phyloP scores from a whole-genome alignment of 1,140 invertebrate species.

The Eueides isabella region DNA sequence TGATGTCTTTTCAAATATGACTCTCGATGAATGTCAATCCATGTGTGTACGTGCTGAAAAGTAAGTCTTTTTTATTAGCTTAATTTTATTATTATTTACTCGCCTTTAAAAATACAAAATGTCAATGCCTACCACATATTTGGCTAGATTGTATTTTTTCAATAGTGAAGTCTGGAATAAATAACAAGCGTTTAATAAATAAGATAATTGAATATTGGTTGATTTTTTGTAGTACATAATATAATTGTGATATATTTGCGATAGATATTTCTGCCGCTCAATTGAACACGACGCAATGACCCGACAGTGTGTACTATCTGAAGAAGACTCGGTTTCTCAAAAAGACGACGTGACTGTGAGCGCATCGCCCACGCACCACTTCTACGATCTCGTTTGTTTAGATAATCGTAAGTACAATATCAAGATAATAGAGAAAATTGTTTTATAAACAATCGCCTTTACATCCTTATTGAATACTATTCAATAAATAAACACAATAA shows the following conservation, averaged over 20 bases:
- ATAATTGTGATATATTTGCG: not conserved
- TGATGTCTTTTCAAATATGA: conserved; percentile 92
- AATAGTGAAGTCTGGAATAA: too few relatives aligned
- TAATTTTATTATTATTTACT: too few relatives aligned
- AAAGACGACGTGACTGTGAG: conserved; percentile 88
- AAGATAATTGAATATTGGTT: too few relatives aligned
- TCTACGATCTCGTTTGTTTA: conserved; percentile 92
- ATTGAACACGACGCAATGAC: conserved; percentile 95
- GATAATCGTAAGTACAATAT: conserved; percentile 90
- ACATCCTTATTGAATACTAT: too few relatives aligned
- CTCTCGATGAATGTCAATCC: conserved; percentile 90
- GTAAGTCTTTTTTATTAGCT: too few relatives aligned
- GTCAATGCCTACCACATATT: too few relatives aligned
- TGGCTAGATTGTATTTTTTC: too few relatives aligned
- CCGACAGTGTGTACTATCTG: conserved; percentile 89
- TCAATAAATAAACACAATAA: not conserved
- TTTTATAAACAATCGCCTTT: not conserved
- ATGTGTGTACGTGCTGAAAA: conserved; percentile 90
- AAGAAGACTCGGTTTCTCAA: conserved; percentile 28
- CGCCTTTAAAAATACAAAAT: too few relatives aligned
- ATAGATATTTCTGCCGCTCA: conserved; percentile 92
- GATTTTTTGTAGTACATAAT: not conserved
- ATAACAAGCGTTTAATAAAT: too few relatives aligned
- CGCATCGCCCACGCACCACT: conserved; percentile 90
- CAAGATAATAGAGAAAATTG: not conserved